These are phyloP conservation scores for Chaetura pelagica DNA, from an alignment of 2,113 vertebrate genomes.

Conservation along the genomic window DNA sequence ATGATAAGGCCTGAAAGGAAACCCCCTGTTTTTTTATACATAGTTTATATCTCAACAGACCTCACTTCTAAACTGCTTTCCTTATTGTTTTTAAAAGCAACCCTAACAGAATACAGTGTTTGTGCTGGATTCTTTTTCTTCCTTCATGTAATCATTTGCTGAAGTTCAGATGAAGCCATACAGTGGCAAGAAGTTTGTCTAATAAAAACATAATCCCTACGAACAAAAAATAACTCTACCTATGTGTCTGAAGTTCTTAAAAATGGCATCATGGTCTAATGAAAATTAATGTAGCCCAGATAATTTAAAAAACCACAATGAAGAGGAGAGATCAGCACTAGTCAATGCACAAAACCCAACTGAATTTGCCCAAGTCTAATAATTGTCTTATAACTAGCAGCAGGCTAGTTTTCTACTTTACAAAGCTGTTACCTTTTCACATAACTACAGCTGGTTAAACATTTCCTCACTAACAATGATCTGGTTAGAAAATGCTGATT, in stretches of 20 bases:
- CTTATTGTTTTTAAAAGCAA: not conserved
- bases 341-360: not conserved
- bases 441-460: constrained; percentile 1
- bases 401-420: not conserved
- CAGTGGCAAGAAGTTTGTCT: not conserved
- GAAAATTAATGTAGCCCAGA: not conserved
- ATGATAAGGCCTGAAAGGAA: not conserved
- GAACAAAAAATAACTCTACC: not conserved
- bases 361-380: not conserved
- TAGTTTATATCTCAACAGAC: not conserved
- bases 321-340: not conserved
- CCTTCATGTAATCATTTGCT: not conserved
- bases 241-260: not conserved
- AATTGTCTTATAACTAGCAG: not conserved
- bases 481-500: not conserved
- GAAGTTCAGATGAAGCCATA: not conserved
- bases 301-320: not conserved
- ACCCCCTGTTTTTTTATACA: not conserved
- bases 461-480: not conserved
- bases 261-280: not conserved
- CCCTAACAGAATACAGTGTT: not conserved
- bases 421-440: not conserved
- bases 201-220: not conserved
- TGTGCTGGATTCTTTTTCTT: not conserved
- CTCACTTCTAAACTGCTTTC: not conserved